Base-by-base conservation (phyloP, 2,888 invertebrate genomes). In the Cheilosia impressa region DNA sequence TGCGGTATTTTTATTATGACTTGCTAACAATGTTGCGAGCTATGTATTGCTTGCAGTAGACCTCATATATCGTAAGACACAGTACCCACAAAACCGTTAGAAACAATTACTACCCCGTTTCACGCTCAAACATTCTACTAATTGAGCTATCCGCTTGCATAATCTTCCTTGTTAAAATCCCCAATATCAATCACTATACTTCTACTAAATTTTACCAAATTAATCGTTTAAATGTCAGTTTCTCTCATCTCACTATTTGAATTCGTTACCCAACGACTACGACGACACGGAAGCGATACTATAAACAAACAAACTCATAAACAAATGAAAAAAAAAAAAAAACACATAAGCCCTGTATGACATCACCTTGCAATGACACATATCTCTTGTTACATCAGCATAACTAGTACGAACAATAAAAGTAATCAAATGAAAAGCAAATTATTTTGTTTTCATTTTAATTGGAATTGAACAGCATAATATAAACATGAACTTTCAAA, bases 331-430 rank as follows among this genome's bases (percentile, higher is more conserved):
- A 55, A 38, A 15, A 47, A 71, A 55, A 19, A 31, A 27, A 38
- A 63, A 47, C 2, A 17, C 19, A n/a, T n/a, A 68, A 71, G 41
- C n/a, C n/a, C n/a, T n/a, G n/a, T 68, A 72, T 83, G 77, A 83
- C 77, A 83, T 83, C 82, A 82, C 66, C 72, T 63, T 45, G 34
- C 66, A 73, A 78, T 83, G 77, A 83, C 83, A 83, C 83, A 83
- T 78, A 72, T 83, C 77, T 83, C 77, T 47, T 63, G 72, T 83
- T 83, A 83, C 83, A 83, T 83, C 72, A 78, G 72, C 72, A 73
- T 77, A 78, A 68, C 62, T 38, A 65, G 9, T 45, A 53, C 22
- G 47, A 55, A 52, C 38, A 69, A 72, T 22, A 47, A 62, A 72
- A 62, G 45, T 55, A 52, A 66, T 47, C 53, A 71, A 77, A 82